Evolutionary conservation across 2,797 vertebrate genomes (phyloP), one percentile per base, ranked within the genome.

Genomic region (Schizopygopsis malacanthus): DNA sequence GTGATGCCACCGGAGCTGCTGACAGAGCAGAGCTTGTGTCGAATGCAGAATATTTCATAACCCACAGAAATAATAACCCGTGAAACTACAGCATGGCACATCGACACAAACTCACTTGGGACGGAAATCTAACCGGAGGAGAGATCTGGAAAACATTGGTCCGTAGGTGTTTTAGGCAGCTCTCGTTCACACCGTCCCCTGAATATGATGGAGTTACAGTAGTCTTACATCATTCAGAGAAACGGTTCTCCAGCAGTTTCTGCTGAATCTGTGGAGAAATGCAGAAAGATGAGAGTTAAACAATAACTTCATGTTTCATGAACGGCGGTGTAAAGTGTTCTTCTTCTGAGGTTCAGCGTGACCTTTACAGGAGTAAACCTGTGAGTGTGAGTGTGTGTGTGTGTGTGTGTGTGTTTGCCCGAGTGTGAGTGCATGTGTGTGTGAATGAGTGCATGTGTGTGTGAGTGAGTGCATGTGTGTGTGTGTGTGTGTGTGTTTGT

Each of bases 341-440:
- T 10, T 20, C 70, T 10, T 25, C 56, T 65, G 76, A 33, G 47
- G 37, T 59, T 71, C 52, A 28, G 10, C 10, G 22, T 25, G 28
- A 86, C n/a, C 69, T 80, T 79, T 50, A 65, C 59, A 65, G 3
- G 16, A 65, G 22, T 10, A 7, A 47, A 47, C 71, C 43, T 52
- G 45, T 33, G 28, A 33, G 28, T 33, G 28, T 33, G 28, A 2
- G 56, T 59, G n/a, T 13, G n/a, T 13, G 59, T 63, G n/a, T 13
- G 59, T 13, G n/a, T 59, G 20, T n/a, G 20, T 56, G 16, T 7
- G 16, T 54, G 18, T 54, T 6, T 20, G 52, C 20, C 18, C 28
- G 28, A 28, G 37, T 37, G 37, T 37, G 41, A 9, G 50, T 52
- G 50, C 28, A 28, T 0, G 47, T 15, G 13, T 4, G 50, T 16